Base-by-base conservation (phyloP, 2,113 vertebrate species). In the Egretta garzetta region DNA sequence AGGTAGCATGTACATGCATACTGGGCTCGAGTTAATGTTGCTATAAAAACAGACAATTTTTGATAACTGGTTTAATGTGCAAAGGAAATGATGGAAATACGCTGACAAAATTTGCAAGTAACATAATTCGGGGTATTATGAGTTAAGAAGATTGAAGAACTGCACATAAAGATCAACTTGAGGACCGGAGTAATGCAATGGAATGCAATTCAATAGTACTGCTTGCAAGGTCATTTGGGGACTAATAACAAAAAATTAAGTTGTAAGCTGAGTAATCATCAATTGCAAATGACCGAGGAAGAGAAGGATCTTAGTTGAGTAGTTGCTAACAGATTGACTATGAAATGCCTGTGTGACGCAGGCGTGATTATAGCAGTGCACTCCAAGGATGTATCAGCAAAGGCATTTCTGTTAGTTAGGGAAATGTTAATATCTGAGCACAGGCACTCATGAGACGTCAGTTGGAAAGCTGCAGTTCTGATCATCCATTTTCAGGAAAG, bases 191-290 rank as follows among this genome's bases (percentile, higher is more conserved):
- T 70, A 52, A 45, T 59, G 62, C 73, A 27, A 21, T 27, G 39
- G 37, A 60, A 87, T 64, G 70, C 70, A 79, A 49, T 90, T 74
- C 43, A 30, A 7, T 33, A 19, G 62, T 52, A 27, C 60, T 82
- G 62, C 74, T 87, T 82, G 43, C 74, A 87, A 60, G 93, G 87
- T 95, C 93, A 88, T 84, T 83, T 94, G 58, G 93, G 95, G 93
- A 90, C 70, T 94, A 90, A 91, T 93, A 96, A 88, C 50, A 41
- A 92, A 93, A 94, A 96, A 96, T 94, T 47, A 96, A 96, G 70
- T 96, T 96, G 95, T 93, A 96, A 95, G 93, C 77, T 89, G 80
- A 87, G 70, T 72, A 93, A 91, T 96, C 77, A 93, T 85, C 93
- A 75, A 28, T 88, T 87, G 89, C 84, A 93, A 90, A 95, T 87